phyloP scores from a whole-genome alignment of 2,797 vertebrate genomes.

The Nannoperca australis region DNA sequence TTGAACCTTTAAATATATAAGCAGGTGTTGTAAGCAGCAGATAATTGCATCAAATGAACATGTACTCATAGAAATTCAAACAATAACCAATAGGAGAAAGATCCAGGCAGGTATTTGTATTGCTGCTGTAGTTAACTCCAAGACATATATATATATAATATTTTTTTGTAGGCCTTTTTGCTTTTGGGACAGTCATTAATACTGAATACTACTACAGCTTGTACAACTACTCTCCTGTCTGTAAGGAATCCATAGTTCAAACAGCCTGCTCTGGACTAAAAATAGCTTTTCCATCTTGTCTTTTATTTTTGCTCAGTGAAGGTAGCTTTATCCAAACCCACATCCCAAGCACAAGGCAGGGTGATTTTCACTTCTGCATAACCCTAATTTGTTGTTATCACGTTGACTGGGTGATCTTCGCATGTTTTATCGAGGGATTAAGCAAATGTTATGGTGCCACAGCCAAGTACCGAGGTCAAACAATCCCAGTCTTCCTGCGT shows the following conservation, averaged over 20 bases:
- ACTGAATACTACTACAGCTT: constrained; percentile 49
- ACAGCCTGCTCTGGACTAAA: constrained; percentile 51
- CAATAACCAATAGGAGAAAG: constrained; percentile 17
- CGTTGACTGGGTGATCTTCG: constrained; percentile 24
- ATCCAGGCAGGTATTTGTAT: constrained; percentile 59
- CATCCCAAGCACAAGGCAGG: neutral
- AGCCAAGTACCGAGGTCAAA: constrained; percentile 36
- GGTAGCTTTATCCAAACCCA: constrained; percentile 31
- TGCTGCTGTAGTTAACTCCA: constrained; percentile 43
- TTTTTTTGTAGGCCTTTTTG: constrained; percentile 46
- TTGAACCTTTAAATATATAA: constrained; percentile 34
- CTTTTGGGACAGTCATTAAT: constrained; percentile 57
- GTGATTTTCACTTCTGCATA: constrained; percentile 8
- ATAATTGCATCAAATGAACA: neutral
- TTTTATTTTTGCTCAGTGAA: constrained; percentile 46
- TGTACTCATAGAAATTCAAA: constrained; percentile 31
- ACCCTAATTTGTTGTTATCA: constrained; percentile 8
- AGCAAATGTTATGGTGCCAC: constrained; percentile 35
- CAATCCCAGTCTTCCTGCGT: constrained; percentile 77
- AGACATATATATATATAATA: constrained; percentile 72
- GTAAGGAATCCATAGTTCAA: constrained; percentile 59
- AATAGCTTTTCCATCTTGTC: constrained; percentile 48
- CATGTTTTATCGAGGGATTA: constrained; percentile 19
- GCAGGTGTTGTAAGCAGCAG: constrained; percentile 26
- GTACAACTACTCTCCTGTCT: constrained; percentile 38